phyloP scores from a whole-genome alignment of 1,140 invertebrate species.

The Calliopsis andreniformis region DNA sequence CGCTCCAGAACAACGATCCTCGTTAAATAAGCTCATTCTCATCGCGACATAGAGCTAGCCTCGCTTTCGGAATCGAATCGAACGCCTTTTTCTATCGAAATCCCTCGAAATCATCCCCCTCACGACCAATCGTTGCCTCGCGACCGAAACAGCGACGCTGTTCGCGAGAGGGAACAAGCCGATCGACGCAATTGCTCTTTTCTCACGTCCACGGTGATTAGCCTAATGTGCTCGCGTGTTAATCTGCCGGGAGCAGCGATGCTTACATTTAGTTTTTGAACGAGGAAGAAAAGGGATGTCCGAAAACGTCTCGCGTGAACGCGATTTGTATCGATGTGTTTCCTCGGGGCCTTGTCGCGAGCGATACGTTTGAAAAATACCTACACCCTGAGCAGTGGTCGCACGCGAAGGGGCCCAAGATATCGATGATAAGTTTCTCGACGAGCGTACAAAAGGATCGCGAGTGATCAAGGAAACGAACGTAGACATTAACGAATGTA shows the following conservation, averaged over 20 bases:
- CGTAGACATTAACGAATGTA: conserved; percentile 57
- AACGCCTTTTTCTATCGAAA: conserved; percentile 38
- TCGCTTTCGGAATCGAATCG: conserved; percentile 8
- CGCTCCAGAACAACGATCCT: conserved; percentile 28
- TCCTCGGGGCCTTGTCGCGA: too few relatives aligned
- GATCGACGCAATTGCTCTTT: conserved; percentile 14
- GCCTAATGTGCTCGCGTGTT: conserved; percentile 17
- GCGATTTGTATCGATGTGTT: too few relatives aligned
- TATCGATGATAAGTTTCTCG: not conserved
- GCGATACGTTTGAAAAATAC: too few relatives aligned
- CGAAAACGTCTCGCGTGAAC: not conserved
- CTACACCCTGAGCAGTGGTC: too few relatives aligned
- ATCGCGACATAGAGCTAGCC: conserved; percentile 3
- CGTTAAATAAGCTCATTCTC: conserved; percentile 19
- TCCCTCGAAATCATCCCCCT: not conserved
- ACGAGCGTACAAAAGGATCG: not conserved
- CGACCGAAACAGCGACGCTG: not conserved
- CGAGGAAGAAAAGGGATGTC: conserved; percentile 5
- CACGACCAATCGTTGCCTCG: conserved; percentile 3
- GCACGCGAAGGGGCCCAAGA: not conserved
- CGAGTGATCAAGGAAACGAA: conserved; percentile 21
- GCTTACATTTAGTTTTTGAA: not conserved
- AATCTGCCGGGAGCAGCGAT: conserved; percentile 17
- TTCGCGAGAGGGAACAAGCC: conserved; percentile 22
- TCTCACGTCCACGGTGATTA: conserved; percentile 47